Base-by-base conservation (phyloP, 2,888 invertebrate species). In the Scaptomyza flava region DNA sequence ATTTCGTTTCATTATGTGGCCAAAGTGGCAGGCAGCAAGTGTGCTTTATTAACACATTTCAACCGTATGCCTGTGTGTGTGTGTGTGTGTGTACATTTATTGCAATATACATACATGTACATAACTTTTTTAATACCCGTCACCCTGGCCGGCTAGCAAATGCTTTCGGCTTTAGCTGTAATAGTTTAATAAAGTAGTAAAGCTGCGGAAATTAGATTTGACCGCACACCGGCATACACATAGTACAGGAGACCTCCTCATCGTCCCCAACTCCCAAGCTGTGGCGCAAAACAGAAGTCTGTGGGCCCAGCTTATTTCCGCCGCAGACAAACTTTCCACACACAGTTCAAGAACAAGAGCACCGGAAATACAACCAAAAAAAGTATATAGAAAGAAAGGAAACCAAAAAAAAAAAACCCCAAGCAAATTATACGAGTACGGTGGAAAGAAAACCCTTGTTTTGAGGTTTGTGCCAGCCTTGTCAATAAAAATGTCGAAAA, bases 131-230 rank as follows among this genome's bases (percentile, higher is more conserved):
- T 82, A 87, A 87, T 82, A 82, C 87, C 70, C 65, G 71, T 78
- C 75, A 74, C 64, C 54, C 38, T 48, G 53, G 42, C 42, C 62
- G 38, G 43, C 59, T 34, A 56, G 41, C 41, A 41, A 7, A 34
- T 38, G 62, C 63, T 60, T 46, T 63, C 60, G 71, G 86, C 88
- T 77, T 83, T 82, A 71, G 76, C 76, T 81, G 85, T 89, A 85
- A 89, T 89, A 89, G 85, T 88, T 88, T 85, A 88, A 88, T 85
- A 88, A 85, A 88, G 85, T 84, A 88, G 85, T 89, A 88, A 84
- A 86, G 89, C 89, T 84, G 89, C 89, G 87, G 87, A 87, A 87
- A 89, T 87, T 87, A 89, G 89, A 87, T 87, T 89, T 89, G 88
- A 88, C 83, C 89, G 81, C 88, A 85, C 83, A 80, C 69, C 70